These are phyloP conservation scores for Amitus sp. DNA, from an alignment of 2,888 invertebrate species.

Conservation along the genomic window DNA sequence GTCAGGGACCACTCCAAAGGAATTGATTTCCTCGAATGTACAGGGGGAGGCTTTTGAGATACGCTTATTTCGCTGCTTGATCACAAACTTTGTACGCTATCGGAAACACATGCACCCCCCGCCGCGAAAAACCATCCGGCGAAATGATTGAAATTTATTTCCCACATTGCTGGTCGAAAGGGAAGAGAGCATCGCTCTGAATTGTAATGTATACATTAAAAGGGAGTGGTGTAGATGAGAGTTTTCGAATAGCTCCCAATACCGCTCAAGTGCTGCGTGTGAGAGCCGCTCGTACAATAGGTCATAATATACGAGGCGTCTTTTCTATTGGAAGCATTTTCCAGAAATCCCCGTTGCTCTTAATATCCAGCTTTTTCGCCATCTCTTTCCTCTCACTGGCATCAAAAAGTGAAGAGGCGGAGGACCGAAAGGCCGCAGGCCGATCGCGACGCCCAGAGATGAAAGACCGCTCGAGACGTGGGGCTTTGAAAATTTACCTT, in stretches of 20 bases:
- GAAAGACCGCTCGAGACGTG: slow-evolving; percentile 27
- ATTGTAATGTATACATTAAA: too few relatives aligned
- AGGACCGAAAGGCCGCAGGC: slow-evolving; percentile 36
- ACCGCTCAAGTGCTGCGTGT: slow-evolving; percentile 22
- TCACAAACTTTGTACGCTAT: slow-evolving; percentile 31
- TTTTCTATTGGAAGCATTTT: slow-evolving; percentile 47
- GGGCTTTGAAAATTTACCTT: slow-evolving; percentile 33
- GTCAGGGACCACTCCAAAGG: slow-evolving; percentile 35
- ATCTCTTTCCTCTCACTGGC: slow-evolving; percentile 37
- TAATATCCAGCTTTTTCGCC: slow-evolving; percentile 35
- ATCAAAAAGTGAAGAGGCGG: slow-evolving; percentile 30
- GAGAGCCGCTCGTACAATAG: slow-evolving; percentile 40
- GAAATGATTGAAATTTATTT: slow-evolving; percentile 31
- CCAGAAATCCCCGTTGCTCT: slow-evolving; percentile 37
- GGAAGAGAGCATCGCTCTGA: too few relatives aligned
- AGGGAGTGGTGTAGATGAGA: slow-evolving; percentile 20
- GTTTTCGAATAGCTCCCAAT: slow-evolving; percentile 19
- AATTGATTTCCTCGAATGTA: slow-evolving; percentile 38
- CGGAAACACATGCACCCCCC: slow-evolving; percentile 11
- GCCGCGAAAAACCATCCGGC: slow-evolving; percentile 5
- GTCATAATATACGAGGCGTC: slow-evolving; percentile 50
- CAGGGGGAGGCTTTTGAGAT: slow-evolving; percentile 23
- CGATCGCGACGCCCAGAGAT: slow-evolving; percentile 29
- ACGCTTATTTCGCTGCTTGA: slow-evolving; percentile 33
- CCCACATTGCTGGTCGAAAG: slow-evolving; percentile 14